These are phyloP conservation scores for Neocrepidodera transversa DNA, from an alignment of 2,888 invertebrate species.

Conservation along the genomic window DNA sequence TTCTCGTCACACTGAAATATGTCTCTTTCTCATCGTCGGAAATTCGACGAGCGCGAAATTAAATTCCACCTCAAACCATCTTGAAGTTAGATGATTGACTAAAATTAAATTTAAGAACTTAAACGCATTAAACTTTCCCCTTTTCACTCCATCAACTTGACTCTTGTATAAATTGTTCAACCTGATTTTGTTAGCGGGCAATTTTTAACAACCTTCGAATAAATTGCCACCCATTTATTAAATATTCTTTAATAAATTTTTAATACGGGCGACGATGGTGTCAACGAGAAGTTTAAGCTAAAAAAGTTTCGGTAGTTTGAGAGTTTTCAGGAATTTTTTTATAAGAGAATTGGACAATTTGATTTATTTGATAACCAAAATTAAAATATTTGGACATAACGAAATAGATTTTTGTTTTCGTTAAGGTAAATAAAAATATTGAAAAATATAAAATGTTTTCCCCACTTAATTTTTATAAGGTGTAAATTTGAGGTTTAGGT, in stretches of 20 bases:
- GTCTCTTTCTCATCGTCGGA: constrained; percentile 42
- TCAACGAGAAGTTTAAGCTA: constrained; percentile 9
- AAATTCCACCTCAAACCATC: constrained; percentile 59
- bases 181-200: constrained; percentile 53
- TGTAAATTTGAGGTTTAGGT: no score
- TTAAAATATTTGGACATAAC: no score
- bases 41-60: constrained; percentile 58
- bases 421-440: no score
- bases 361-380: no score
- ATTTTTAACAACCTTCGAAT: constrained; percentile 48
- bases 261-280: constrained; percentile 6
- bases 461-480: no score
- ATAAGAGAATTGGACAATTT: no score
- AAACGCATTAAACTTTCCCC: constrained; percentile 60
- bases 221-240: constrained; percentile 42
- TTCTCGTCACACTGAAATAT: constrained; percentile 29
- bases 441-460: no score
- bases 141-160: constrained; percentile 58
- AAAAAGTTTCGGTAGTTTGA: not conserved
- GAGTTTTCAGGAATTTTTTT: no score
- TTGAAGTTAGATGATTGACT: constrained; percentile 60
- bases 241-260: constrained; percentile 37
- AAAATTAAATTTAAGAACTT: constrained; percentile 62
- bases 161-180: constrained; percentile 56
- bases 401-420: no score